phyloP scores from a whole-genome alignment of 2,797 vertebrate genomes.

The Rhynchonycteris naso region DNA sequence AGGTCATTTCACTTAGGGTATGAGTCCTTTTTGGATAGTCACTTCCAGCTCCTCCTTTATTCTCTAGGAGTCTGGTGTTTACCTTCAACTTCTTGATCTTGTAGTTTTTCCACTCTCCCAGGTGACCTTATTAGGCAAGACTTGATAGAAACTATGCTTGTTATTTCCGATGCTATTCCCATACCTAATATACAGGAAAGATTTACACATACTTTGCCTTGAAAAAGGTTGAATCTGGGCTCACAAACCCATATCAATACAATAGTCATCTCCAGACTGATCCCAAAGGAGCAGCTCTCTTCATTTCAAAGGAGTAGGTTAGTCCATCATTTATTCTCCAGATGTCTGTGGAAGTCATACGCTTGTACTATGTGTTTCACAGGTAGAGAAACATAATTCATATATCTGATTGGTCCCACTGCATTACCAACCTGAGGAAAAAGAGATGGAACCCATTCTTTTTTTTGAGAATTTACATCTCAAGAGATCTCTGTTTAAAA shows the following conservation, averaged over 20 bases:
- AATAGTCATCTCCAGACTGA: background rate
- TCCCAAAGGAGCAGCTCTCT: background rate
- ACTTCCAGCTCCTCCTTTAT: background rate
- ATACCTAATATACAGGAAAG: too few species aligned
- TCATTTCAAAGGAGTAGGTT: background rate
- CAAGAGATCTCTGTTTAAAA: background rate
- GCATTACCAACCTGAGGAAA: background rate
- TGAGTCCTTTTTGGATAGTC: background rate
- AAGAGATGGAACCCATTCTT: background rate
- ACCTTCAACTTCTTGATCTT: background rate
- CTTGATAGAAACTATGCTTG: background rate
- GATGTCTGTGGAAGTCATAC: background rate
- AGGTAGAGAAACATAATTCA: background rate
- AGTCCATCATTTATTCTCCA: background rate
- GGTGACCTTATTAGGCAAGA: background rate
- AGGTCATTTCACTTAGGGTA: background rate
- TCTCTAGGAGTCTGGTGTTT: background rate
- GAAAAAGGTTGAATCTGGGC: background rate
- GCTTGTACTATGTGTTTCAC: background rate
- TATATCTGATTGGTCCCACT: background rate
- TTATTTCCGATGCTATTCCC: background rate
- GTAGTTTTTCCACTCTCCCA: background rate
- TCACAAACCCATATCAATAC: background rate
- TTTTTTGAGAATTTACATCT: background rate
- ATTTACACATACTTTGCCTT: background rate